Evolutionary conservation across 2,888 invertebrate species (phyloP), one percentile per base, ranked within the genome.

Genomic region (Caenorhabditis sp.): DNA sequence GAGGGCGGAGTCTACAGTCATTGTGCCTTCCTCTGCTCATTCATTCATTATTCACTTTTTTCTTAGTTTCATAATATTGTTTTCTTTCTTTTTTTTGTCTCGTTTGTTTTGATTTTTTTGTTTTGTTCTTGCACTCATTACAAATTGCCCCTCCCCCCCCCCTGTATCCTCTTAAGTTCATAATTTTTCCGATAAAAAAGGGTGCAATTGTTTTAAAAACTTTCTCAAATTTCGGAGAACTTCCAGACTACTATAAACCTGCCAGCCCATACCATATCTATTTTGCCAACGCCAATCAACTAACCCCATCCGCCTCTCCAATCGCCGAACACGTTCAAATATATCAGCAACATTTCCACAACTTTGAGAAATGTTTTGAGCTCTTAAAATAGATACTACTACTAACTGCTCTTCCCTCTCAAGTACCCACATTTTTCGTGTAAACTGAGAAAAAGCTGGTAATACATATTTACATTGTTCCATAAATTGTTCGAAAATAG

Each of bases 291-390:
- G 10, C 21, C 51, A 19, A 51, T 51, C n/a, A 51, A 51, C 36
- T 26, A 36, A 31, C 12, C 5, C 57, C 24, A 26, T 58, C 57
- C 3, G 57, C 57, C 12, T n/a, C 36, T 5, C 57, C 57, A 36
- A 58, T 26, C 36, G 36, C 6, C 31, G 19, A 58, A 58, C 31
- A 36, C 19, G n/a, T n/a, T 4, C 1, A 58, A 36, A 58, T 36
- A 6, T 58, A 58, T 19, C 10, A n/a, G 19, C n/a, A 31, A 4
- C 8, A 26, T 31, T 31, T 36, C 19, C 1, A 1, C 4, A 58
- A 58, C 17, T 58, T 58, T 36, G 57, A 58, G 10, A 31, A 58
- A 36, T 36, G 19, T 36, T 36, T 58, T 27, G 12, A 4, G 43
- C 43, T 6, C 43, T 43, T 43, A 43, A 43, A 43, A 43, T 43